phyloP scores from a whole-genome alignment of 2,888 invertebrate species.

The Acanthosepion pharaonis region DNA sequence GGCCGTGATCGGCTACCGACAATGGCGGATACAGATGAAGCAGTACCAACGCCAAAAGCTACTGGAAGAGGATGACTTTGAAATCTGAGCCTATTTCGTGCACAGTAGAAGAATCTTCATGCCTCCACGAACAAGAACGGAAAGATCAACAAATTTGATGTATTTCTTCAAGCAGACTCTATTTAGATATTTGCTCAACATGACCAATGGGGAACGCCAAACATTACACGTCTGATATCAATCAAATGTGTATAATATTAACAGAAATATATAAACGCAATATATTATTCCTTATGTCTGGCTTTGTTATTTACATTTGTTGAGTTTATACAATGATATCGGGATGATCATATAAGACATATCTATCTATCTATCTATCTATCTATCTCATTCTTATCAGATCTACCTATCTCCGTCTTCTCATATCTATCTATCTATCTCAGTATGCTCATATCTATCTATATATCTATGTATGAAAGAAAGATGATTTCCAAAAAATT shows the following conservation, averaged over 20 bases:
- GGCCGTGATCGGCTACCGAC: constrained; percentile 61
- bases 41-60: constrained; percentile 59
- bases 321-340: no score
- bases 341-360: no score
- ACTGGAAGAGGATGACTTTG: constrained; percentile 60
- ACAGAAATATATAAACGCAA: not conserved
- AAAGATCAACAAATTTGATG: not conserved
- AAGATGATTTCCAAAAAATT: no score
- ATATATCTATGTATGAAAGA: no score
- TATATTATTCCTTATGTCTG: not conserved
- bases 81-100: constrained; percentile 50
- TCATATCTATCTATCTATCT: no score
- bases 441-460: no score
- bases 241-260: not conserved
- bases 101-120: no score
- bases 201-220: not conserved
- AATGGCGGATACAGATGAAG: constrained; percentile 60
- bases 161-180: not conserved
- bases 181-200: not conserved
- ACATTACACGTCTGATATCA: constrained; percentile 15
- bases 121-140: not conserved
- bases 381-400: no score
- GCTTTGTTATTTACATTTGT: no score
- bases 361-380: no score
- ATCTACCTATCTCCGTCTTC: no score